A percentile compares a stretch with the other conserved stretches of the same genome.
Evolutionary conservation across 2,888 invertebrate genomes (phyloP).

Genomic region (Trissolcus japonicus): DNA sequence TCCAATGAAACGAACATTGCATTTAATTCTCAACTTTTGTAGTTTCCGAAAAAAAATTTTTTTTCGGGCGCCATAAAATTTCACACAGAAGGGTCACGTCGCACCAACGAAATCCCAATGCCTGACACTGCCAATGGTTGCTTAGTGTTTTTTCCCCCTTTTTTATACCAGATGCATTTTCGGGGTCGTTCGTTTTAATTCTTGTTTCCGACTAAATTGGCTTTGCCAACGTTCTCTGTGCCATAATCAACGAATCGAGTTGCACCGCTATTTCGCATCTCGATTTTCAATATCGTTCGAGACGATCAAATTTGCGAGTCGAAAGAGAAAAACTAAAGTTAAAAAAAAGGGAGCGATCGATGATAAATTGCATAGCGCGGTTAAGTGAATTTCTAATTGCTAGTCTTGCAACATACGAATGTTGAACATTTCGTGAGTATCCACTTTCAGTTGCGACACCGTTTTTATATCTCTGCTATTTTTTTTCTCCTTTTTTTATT

Average conservation of each 20-base stretch:
- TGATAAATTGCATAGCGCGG: conserved; percentile 12
- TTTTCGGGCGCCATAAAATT: too few relatives aligned
- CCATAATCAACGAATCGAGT: conserved; percentile 9
- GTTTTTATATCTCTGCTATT: background rate
- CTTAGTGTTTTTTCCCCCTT: background rate
- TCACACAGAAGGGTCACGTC: too few relatives aligned
- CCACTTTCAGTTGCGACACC: conserved; percentile 22
- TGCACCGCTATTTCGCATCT: conserved; percentile 1
- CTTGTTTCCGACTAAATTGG: background rate
- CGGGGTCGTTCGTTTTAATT: background rate
- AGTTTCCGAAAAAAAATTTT: too few relatives aligned
- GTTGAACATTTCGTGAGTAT: conserved; percentile 27
- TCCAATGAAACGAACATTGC: background rate
- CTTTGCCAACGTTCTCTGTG: conserved; percentile 7
- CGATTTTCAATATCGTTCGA: conserved; percentile 15
- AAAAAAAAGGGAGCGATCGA: conserved; percentile 9
- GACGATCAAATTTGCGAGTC: conserved; percentile 7
- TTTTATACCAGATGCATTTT: conserved; percentile 8
- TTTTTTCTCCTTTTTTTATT: background rate
- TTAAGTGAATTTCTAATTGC: conserved; percentile 67
- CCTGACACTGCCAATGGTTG: too few relatives aligned
- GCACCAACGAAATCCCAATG: too few relatives aligned
- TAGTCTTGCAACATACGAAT: conserved; percentile 67
- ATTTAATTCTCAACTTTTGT: too few relatives aligned
- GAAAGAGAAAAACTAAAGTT: conserved; percentile 12